Percentiles rank a stretch among this genome's conserved stretches.
Conservation (phyloP, 2,113 vertebrate genomes). For the Monopterus albus region DNA sequence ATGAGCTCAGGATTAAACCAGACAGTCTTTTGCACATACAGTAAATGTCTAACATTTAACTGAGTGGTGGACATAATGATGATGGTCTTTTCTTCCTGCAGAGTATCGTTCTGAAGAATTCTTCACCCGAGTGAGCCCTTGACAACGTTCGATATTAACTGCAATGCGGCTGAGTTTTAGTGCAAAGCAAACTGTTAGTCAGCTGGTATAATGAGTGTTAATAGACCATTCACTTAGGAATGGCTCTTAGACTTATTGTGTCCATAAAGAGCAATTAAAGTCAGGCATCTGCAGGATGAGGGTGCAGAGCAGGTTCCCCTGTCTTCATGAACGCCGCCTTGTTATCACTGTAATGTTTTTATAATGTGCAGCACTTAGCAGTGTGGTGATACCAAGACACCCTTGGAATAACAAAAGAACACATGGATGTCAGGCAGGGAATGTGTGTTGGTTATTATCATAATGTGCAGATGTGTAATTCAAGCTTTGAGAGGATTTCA, state of each 20-base stretch:
- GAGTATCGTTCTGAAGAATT: constrained; percentile 18
- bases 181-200: constrained; percentile 23
- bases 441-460: constrained; percentile 22
- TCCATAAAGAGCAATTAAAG: constrained; percentile 41
- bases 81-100: background rate
- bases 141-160: constrained; percentile 50
- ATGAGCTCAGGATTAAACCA: too few species aligned
- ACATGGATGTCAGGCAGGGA: constrained; percentile 1
- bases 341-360: constrained; percentile 14
- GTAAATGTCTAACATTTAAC: background rate
- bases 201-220: constrained; percentile 52
- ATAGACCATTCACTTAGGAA: constrained; percentile 46
- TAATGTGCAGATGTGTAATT: constrained; percentile 25
- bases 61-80: constrained; percentile 40
- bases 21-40: too few species aligned
- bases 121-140: constrained; percentile 44
- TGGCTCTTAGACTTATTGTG: constrained; percentile 39
- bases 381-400: background rate
- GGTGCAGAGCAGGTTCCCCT: constrained; percentile 8
- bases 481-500: constrained; percentile 39
- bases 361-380: constrained; percentile 31
- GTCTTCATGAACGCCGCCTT: background rate
- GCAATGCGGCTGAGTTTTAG: constrained; percentile 51
- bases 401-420: constrained; percentile 23
- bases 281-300: constrained; percentile 30